Evolutionary conservation across 2,888 invertebrate genomes (phyloP).

Genomic region (Antheraea assamensis): DNA sequence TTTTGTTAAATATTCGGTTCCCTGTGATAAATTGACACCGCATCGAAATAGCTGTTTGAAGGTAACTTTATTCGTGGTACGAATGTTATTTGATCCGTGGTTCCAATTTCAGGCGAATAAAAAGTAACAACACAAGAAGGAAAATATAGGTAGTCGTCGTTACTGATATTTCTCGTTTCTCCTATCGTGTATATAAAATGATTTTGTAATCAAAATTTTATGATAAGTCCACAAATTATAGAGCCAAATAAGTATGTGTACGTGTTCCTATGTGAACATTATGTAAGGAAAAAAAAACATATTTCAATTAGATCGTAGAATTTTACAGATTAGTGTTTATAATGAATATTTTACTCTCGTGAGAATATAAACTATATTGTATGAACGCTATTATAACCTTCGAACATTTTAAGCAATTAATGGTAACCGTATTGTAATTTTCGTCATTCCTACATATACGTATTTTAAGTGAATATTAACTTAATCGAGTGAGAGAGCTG

Average conservation of each 20-base stretch:
- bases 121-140: neutral
- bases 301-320: slow-evolving; percentile 4
- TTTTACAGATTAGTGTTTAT: neutral
- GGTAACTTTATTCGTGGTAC: neutral
- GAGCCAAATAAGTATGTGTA: slow-evolving; percentile 5
- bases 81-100: neutral
- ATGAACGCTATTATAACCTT: neutral
- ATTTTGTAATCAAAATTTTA: neutral
- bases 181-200: neutral
- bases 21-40: neutral
- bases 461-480: slow-evolving; percentile 43
- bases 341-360: slow-evolving; percentile 1
- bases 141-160: neutral
- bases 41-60: neutral
- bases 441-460: slow-evolving; percentile 74
- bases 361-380: neutral
- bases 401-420: slow-evolving; percentile 37
- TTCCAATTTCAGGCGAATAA: neutral
- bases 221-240: neutral
- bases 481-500: slow-evolving; percentile 60
- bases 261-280: neutral
- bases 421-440: slow-evolving; percentile 56
- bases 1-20: neutral
- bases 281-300: neutral
- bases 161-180: neutral